Conservation (phyloP, 2,113 vertebrate species). For the Myrmecobius fasciatus region DNA sequence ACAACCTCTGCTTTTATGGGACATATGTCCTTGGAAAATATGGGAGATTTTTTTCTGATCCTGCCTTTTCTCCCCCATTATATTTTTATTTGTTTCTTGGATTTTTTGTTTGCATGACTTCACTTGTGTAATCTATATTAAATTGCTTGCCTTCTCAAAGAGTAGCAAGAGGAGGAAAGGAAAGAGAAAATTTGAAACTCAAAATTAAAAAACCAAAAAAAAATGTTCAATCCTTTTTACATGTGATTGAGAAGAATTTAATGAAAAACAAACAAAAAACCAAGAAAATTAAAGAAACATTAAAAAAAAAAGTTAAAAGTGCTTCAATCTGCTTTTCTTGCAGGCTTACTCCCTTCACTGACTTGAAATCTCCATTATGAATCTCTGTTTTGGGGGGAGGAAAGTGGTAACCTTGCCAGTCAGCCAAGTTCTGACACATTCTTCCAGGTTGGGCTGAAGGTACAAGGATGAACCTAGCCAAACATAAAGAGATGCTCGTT, state of each 20-base stretch:
- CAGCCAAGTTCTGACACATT: neutral
- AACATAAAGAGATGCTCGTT: neutral
- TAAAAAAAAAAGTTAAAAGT: neutral
- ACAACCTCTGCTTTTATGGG: neutral
- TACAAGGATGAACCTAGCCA: neutral
- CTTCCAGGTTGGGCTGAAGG: neutral
- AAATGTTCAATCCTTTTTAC: too few species aligned
- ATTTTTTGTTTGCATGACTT: too few species aligned
- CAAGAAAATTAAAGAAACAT: neutral
- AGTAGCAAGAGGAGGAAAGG: too few species aligned
- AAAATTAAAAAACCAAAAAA: neutral
- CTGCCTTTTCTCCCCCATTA: neutral
- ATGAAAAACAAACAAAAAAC: too few species aligned
- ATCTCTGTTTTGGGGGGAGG: neutral
- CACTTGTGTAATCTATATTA: too few species aligned
- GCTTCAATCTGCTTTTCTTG: neutral
- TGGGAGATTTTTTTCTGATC: neutral
- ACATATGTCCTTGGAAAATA: neutral
- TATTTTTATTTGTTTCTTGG: neutral
- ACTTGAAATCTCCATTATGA: neutral
- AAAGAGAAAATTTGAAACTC: too few species aligned
- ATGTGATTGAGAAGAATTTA: too few species aligned
- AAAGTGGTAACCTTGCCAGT: neutral
- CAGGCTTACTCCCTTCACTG: neutral
- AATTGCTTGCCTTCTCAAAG: too few species aligned